Evolutionary conservation across 1,140 invertebrate species (phyloP).

Genomic region (Panagrolaimus sp.): DNA sequence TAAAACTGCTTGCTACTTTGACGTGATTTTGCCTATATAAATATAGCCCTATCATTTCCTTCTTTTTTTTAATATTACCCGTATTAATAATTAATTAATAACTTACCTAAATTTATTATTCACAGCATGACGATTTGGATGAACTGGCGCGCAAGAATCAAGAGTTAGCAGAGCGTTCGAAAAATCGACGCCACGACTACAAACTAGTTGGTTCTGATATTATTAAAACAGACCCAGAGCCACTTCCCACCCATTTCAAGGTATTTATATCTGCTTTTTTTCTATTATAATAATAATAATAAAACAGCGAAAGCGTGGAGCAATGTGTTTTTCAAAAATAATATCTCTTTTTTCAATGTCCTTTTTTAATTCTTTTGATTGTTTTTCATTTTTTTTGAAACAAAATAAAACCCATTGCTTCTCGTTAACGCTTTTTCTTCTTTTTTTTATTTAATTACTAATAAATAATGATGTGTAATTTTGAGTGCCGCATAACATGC

Average conservation of each 20-base stretch:
- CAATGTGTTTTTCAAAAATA: too few relatives aligned
- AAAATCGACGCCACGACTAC: conserved; percentile 32
- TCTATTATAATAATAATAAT: too few relatives aligned
- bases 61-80: neutral
- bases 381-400: conserved; percentile 11
- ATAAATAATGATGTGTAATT: conserved; percentile 14
- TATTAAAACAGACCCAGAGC: conserved; percentile 43
- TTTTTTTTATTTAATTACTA: neutral
- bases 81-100: neutral
- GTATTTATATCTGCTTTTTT: conserved; percentile 17
- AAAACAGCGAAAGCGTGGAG: too few relatives aligned
- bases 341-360: conserved; percentile 22
- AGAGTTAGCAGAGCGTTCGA: conserved; percentile 44
- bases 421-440: neutral
- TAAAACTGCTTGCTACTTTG: too few relatives aligned
- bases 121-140: conserved; percentile 45
- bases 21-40: too few relatives aligned
- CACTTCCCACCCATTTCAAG: conserved; percentile 30
- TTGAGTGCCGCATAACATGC: conserved; percentile 20
- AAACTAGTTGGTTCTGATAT: conserved; percentile 44
- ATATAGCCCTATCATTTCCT: neutral
- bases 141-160: conserved; percentile 38
- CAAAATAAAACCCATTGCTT: neutral
- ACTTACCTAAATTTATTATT: conserved; percentile 16
- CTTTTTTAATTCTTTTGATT: conserved; percentile 16